A percentile compares a stretch with the other conserved stretches of the same genome.
Evolutionary conservation across 2,888 invertebrate species (phyloP).

Genomic region (Podotricha telesiphe): DNA sequence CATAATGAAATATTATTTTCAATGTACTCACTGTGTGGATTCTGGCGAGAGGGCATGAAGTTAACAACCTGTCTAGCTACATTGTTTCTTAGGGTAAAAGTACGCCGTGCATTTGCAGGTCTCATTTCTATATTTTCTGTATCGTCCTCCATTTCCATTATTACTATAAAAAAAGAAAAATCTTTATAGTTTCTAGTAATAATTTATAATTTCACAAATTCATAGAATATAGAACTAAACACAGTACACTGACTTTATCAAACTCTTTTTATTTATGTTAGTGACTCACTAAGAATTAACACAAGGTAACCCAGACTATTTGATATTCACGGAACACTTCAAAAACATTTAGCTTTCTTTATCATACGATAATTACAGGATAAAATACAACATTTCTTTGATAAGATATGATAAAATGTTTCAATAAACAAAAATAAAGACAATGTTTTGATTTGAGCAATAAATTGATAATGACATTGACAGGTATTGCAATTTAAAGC

Average conservation of each 20-base stretch:
- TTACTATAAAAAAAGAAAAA: not conserved
- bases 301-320: not conserved
- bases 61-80: constrained; percentile 74
- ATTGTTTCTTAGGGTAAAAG: constrained; percentile 61
- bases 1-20: not conserved
- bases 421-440: not conserved
- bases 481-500: constrained; percentile 9
- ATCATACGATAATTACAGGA: constrained; percentile 11
- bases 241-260: not conserved
- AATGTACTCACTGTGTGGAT: constrained; percentile 65
- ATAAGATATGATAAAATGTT: constrained; percentile 17
- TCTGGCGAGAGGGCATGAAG: constrained; percentile 77
- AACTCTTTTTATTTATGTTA: constrained; percentile 2
- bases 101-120: constrained; percentile 57
- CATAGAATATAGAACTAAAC: not conserved
- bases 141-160: constrained; percentile 49
- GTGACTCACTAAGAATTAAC: constrained; percentile 1
- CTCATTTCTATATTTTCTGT: constrained; percentile 57
- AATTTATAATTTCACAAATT: not conserved
- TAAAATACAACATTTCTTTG: constrained; percentile 15
- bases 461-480: constrained; percentile 18
- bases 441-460: constrained; percentile 28
- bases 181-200: not conserved
- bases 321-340: constrained; percentile 17
- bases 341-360: constrained; percentile 14